Percentiles rank a stretch among this genome's conserved stretches.
phyloP scores from a whole-genome alignment of 2,113 vertebrate genomes.

The Struthio camelus region DNA sequence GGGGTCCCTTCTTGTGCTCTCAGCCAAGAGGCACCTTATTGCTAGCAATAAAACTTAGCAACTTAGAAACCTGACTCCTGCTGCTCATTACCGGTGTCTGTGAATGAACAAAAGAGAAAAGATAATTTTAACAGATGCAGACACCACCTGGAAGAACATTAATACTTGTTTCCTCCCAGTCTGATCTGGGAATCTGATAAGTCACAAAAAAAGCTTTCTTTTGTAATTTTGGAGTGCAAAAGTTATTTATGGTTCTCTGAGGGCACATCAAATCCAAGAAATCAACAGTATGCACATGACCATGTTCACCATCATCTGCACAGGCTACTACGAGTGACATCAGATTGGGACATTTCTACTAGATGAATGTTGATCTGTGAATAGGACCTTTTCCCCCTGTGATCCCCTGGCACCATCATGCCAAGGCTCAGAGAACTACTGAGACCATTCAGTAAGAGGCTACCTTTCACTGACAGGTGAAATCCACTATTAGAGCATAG shows the following conservation, averaged over 20 bases:
- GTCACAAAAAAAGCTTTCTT: neutral
- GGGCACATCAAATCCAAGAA: neutral
- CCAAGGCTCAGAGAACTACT: neutral
- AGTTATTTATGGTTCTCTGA: neutral
- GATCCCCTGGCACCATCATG: rapidly evolving
- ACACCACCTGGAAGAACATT: neutral
- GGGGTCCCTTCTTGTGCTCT: no score
- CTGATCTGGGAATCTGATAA: neutral
- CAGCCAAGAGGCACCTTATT: no score
- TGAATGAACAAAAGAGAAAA: no score
- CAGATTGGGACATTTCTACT: neutral
- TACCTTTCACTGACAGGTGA: neutral
- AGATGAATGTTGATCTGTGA: neutral
- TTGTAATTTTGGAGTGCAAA: neutral
- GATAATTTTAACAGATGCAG: no score
- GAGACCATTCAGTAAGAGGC: neutral
- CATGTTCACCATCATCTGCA: neutral
- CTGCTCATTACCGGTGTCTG: no score
- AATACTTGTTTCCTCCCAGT: neutral
- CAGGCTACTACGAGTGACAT: neutral
- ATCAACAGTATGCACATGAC: neutral
- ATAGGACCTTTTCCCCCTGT: neutral
- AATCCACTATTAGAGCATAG: neutral
- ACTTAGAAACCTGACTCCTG: no score
- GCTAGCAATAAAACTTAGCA: no score